A percentile compares a stretch with the other conserved stretches of the same genome.
These are phyloP conservation scores for Herpetotheres cachinnans DNA, from an alignment of 2,113 vertebrate species.

Conservation along the genomic window DNA sequence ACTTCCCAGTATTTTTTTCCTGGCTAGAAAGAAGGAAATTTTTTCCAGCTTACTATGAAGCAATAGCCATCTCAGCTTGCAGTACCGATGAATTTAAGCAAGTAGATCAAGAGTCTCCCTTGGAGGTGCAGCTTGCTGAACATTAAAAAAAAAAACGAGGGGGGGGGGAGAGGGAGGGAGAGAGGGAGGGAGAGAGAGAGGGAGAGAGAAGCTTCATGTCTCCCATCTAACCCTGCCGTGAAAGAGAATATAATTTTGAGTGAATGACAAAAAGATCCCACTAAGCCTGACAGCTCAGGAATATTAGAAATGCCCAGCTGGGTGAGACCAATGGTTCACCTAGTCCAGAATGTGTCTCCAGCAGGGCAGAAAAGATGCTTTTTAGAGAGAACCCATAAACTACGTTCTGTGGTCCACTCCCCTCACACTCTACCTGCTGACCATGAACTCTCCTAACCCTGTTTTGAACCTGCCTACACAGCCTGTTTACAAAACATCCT, in stretches of 20 bases:
- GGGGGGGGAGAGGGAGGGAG: background rate
- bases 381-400: background rate
- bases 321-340: background rate
- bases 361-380: background rate
- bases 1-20: conserved; percentile 11
- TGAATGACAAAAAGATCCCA: background rate
- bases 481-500: conserved; percentile 48
- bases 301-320: background rate
- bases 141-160: background rate
- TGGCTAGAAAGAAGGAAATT: background rate
- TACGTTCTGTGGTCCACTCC: background rate
- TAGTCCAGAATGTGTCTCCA: background rate
- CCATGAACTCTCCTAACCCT: conserved; percentile 1
- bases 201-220: background rate
- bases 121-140: background rate
- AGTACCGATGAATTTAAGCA: background rate
- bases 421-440: background rate
- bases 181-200: background rate
- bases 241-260: background rate
- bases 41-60: conserved; percentile 11
- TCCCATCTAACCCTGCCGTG: background rate
- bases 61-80: background rate
- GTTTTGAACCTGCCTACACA: background rate
- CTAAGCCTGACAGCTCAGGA: background rate
- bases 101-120: background rate